Conservation (phyloP, 1,140 invertebrate genomes). For the Apocrypta bakeri region DNA sequence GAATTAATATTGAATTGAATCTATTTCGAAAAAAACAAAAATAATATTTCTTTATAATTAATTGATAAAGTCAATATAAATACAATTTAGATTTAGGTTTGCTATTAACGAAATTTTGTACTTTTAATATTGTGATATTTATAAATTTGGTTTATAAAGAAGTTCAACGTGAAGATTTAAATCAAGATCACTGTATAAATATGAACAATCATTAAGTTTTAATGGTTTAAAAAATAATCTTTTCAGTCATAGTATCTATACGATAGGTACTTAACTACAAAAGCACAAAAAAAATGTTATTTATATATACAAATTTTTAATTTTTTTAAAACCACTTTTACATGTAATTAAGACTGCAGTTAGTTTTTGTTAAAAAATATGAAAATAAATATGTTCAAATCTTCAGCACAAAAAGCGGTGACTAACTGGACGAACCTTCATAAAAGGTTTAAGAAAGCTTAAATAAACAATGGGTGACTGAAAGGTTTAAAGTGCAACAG, state of each 20-base stretch:
- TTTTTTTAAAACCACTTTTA: not conserved
- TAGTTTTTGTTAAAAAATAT: not conserved
- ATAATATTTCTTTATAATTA: slow-evolving; percentile 15
- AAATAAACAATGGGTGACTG: too few relatives aligned
- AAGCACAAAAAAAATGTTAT: not conserved
- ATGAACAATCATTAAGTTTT: slow-evolving; percentile 20
- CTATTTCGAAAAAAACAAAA: slow-evolving; percentile 8
- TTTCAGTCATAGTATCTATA: not conserved
- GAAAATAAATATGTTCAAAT: slow-evolving; percentile 18
- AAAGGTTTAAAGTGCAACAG: not conserved
- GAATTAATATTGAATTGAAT: slow-evolving; percentile 32
- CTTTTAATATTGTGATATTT: slow-evolving; percentile 46
- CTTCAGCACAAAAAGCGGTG: too few relatives aligned
- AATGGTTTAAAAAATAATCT: slow-evolving; percentile 30
- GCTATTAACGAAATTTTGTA: slow-evolving; percentile 40
- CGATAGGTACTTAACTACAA: not conserved
- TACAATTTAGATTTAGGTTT: slow-evolving; percentile 10
- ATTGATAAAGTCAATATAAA: slow-evolving; percentile 41
- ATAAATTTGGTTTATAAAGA: slow-evolving; percentile 32
- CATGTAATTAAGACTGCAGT: not conserved
- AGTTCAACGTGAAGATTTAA: not conserved
- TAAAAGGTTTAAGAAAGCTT: too few relatives aligned
- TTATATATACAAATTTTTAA: not conserved
- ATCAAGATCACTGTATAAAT: slow-evolving; percentile 10
- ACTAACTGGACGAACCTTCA: too few relatives aligned